Conservation (phyloP, 2,888 invertebrate species). For the Panorpa germanica region DNA sequence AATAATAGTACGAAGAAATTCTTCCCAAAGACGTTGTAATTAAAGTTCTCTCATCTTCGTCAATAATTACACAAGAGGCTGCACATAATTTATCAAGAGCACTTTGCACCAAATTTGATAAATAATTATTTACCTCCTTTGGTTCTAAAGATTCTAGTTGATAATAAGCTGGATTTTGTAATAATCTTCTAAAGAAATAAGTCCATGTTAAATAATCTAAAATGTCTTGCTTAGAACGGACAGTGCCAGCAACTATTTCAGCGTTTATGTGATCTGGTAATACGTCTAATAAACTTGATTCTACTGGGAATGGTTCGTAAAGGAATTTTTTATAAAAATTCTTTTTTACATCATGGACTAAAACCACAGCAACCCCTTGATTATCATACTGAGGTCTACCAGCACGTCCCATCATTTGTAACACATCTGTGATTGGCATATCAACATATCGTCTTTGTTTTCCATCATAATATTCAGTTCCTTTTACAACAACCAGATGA, state of each 20-base stretch:
- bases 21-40: conserved; percentile 64
- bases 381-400: conserved; percentile 95
- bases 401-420: conserved; percentile 99
- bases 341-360: conserved; percentile 94
- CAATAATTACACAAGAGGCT: conserved; percentile 63
- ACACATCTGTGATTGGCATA: conserved; percentile 97
- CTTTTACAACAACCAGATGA: conserved; percentile 94
- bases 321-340: conserved; percentile 98
- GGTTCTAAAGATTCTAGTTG: conserved; percentile 54
- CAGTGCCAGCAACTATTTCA: conserved; percentile 88
- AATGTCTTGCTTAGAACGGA: conserved; percentile 80
- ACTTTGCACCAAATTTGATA: conserved; percentile 65
- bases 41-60: conserved; percentile 34
- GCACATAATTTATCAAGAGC: conserved; percentile 50
- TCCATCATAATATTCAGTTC: conserved; percentile 97
- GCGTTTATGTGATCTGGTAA: conserved; percentile 95
- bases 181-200: conserved; percentile 82
- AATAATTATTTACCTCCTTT: conserved; percentile 46
- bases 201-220: conserved; percentile 98
- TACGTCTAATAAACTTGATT: conserved; percentile 80
- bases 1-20: conserved; percentile 92
- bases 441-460: conserved; percentile 93
- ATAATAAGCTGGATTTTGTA: conserved; percentile 87
- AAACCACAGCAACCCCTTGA: conserved; percentile 70
- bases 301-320: conserved; percentile 98